phyloP scores from a whole-genome alignment of 2,888 invertebrate genomes.

The Erebia ligea region DNA sequence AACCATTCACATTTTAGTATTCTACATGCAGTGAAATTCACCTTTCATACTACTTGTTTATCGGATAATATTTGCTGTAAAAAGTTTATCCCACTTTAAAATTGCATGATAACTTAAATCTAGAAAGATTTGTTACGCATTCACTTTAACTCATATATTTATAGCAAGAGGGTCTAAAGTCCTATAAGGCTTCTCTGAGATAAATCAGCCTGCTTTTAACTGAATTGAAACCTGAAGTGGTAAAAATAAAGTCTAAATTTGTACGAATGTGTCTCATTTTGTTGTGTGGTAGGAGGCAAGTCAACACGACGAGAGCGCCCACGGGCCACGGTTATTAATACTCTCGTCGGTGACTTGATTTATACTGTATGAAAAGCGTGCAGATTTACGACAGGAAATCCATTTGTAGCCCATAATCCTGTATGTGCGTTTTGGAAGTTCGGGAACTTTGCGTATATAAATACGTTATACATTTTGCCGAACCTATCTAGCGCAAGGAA shows the following conservation, averaged over 20 bases:
- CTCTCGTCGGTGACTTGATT: constrained; percentile 39
- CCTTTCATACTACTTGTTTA: constrained; percentile 20
- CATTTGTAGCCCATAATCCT: constrained; percentile 37
- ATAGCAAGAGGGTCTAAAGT: constrained; percentile 3
- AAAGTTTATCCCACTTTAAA: constrained; percentile 22
- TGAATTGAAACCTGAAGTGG: not conserved
- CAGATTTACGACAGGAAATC: constrained; percentile 40
- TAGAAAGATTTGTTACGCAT: constrained; percentile 6
- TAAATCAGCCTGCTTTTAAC: not conserved
- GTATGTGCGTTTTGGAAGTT: constrained; percentile 32
- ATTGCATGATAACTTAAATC: constrained; percentile 21
- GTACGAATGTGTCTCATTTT: constrained; percentile 2
- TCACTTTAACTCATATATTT: not conserved
- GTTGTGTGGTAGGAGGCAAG: constrained; percentile 22
- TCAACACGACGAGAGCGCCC: constrained; percentile 33
- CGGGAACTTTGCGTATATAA: constrained; percentile 16
- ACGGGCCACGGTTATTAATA: constrained; percentile 40
- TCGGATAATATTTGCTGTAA: constrained; percentile 22
- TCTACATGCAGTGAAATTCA: not conserved
- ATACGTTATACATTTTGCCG: constrained; percentile 6
- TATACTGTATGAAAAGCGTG: constrained; percentile 39
- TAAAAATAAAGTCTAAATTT: constrained; percentile 11
- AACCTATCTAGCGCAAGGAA: not conserved
- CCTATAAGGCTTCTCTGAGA: not conserved
- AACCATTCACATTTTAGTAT: not conserved